A percentile compares a stretch with the other conserved stretches of the same genome.
phyloP scores from a whole-genome alignment of 1,140 invertebrate genomes.

The Sitodiplosis mosellana region DNA sequence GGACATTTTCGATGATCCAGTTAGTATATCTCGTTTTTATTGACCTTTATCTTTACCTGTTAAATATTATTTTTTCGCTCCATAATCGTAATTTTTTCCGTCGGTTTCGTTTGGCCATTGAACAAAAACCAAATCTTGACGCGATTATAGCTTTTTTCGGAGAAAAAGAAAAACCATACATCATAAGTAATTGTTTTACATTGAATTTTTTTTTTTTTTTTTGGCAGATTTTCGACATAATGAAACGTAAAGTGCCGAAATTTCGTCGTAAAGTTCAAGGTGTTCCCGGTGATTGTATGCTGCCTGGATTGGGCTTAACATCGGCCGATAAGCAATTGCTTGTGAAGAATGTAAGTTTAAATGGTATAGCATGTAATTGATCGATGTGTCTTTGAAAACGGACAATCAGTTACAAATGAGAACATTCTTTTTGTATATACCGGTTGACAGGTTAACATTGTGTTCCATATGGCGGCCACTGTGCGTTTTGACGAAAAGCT shows the following conservation, averaged over 20 bases:
- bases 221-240: constrained; percentile 31
- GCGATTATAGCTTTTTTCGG: no score
- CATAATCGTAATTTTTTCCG: no score
- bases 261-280: constrained; percentile 44
- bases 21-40: constrained; percentile 22
- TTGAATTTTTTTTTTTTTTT: constrained; percentile 6
- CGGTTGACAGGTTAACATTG: constrained; percentile 17
- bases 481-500: constrained; percentile 46
- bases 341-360: constrained; percentile 39
- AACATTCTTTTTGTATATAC: neutral
- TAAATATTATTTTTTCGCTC: no score
- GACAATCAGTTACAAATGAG: no score
- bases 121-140: no score
- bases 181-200: neutral
- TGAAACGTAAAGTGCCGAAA: constrained; percentile 37
- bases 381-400: no score
- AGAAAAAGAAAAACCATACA: neutral
- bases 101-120: no score
- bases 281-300: constrained; percentile 41
- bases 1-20: constrained; percentile 47
- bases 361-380: constrained; percentile 1
- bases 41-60: neutral
- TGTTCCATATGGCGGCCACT: constrained; percentile 46
- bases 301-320: constrained; percentile 39
- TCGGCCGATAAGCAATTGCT: constrained; percentile 35